Conservation (phyloP, 2,888 invertebrate genomes). For the Notodonta ziczac region DNA sequence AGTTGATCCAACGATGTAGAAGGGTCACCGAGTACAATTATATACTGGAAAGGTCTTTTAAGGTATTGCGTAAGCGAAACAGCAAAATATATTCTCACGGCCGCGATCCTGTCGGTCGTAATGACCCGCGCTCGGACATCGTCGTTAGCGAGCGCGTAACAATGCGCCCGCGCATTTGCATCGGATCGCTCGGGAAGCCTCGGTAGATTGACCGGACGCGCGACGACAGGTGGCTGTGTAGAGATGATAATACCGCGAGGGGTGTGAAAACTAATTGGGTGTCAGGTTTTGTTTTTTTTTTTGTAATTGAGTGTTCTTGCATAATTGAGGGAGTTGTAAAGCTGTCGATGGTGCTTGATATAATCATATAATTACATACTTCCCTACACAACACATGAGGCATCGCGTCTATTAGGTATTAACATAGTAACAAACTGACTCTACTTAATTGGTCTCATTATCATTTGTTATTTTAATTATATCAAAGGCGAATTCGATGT, state of each 20-base stretch:
- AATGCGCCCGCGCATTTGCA: constrained; percentile 55
- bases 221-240: constrained; percentile 35
- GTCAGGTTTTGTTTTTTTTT: neutral
- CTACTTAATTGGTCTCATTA: too few relatives aligned
- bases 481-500: too few relatives aligned
- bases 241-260: constrained; percentile 38
- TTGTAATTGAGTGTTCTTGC: constrained; percentile 12
- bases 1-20: too few relatives aligned
- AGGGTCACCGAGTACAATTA: too few relatives aligned
- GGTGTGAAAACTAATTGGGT: constrained; percentile 5
- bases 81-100: constrained; percentile 40
- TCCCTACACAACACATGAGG: too few relatives aligned
- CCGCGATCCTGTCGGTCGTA: constrained; percentile 46
- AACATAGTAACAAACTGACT: too few relatives aligned
- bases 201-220: constrained; percentile 41
- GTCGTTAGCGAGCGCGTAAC: constrained; percentile 55
- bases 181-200: constrained; percentile 29
- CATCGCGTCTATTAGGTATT: too few relatives aligned
- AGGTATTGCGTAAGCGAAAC: too few relatives aligned
- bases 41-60: too few relatives aligned
- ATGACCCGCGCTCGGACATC: constrained; percentile 48
- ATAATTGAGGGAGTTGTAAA: neutral
- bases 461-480: too few relatives aligned
- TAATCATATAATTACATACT: too few relatives aligned
- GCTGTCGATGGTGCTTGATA: too few relatives aligned